A percentile compares a stretch with the other conserved stretches of the same genome.
These are phyloP conservation scores for Galendromus occidentalis DNA, from an alignment of 1,140 invertebrate species.

Conservation along the genomic window DNA sequence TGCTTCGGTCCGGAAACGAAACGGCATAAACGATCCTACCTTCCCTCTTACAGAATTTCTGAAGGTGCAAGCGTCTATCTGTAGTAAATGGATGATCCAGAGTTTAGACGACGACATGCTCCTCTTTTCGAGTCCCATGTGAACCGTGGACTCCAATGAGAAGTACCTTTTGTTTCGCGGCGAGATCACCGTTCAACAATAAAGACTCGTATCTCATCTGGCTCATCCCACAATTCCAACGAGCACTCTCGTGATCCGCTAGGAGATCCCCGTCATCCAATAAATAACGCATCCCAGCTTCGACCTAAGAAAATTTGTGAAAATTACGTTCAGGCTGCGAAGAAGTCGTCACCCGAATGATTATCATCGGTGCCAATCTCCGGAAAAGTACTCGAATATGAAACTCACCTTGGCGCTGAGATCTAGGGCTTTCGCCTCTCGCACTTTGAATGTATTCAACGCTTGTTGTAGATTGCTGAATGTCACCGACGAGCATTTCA, in stretches of 20 bases:
- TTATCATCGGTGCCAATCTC: background rate
- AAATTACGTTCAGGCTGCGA: background rate
- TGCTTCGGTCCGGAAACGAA: too few species aligned
- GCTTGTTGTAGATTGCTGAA: background rate
- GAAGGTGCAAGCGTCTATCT: conserved; percentile 1
- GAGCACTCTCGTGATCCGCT: background rate
- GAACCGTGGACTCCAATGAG: too few species aligned
- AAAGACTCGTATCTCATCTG: background rate
- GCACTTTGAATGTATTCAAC: background rate
- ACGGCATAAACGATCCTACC: background rate
- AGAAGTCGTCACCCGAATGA: background rate
- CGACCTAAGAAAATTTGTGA: background rate
- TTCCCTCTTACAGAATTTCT: background rate
- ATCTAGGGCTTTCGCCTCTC: background rate
- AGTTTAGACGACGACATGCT: too few species aligned
- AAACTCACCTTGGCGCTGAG: background rate
- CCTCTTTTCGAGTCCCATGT: too few species aligned
- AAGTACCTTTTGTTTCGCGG: background rate
- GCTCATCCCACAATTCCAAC: background rate
- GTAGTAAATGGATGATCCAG: background rate
- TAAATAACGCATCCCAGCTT: background rate
- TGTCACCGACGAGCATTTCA: background rate
- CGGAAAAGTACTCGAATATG: too few species aligned
- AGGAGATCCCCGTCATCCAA: background rate
- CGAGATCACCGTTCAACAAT: background rate